These are phyloP conservation scores for Lordiphosa collinella DNA, from an alignment of 1,140 invertebrate genomes.

Conservation along the genomic window DNA sequence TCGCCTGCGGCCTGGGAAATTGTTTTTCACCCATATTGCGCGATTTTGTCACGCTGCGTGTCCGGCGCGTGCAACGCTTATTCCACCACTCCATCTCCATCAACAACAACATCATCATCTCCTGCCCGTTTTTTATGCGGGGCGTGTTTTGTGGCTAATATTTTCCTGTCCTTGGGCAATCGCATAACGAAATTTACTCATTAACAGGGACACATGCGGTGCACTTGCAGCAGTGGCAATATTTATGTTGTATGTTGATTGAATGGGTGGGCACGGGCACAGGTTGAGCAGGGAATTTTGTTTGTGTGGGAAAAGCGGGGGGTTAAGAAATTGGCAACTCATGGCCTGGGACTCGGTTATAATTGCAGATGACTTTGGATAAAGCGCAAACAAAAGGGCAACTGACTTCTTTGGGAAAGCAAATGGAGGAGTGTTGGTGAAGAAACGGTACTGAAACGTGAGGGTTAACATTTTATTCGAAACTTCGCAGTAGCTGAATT, in stretches of 20 bases:
- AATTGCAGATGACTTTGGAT: slow-evolving; percentile 5
- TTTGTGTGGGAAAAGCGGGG: slow-evolving; percentile 25
- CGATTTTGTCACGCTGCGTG: slow-evolving; percentile 62
- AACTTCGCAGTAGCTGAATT: too few relatives aligned
- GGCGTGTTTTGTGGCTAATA: slow-evolving; percentile 75
- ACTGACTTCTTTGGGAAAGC: too few relatives aligned
- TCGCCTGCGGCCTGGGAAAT: slow-evolving; percentile 61
- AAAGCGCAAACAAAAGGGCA: background rate
- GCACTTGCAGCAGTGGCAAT: slow-evolving; percentile 64
- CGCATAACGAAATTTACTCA: slow-evolving; percentile 60
- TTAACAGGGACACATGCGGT: slow-evolving; percentile 69
- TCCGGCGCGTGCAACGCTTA: slow-evolving; percentile 55
- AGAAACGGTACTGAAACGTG: too few relatives aligned
- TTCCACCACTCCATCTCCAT: background rate
- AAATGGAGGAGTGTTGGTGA: too few relatives aligned
- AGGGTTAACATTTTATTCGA: too few relatives aligned
- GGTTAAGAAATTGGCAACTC: slow-evolving; percentile 17
- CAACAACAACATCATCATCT: slow-evolving; percentile 1
- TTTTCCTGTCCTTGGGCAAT: slow-evolving; percentile 60
- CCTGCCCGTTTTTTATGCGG: slow-evolving; percentile 58
- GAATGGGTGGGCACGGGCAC: slow-evolving; percentile 43
- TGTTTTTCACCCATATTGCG: slow-evolving; percentile 56
- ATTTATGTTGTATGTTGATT: slow-evolving; percentile 58
- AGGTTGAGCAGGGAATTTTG: slow-evolving; percentile 23
- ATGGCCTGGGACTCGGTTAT: background rate